Base-by-base conservation (phyloP, 2,888 invertebrate species). In the Philaethria dido region DNA sequence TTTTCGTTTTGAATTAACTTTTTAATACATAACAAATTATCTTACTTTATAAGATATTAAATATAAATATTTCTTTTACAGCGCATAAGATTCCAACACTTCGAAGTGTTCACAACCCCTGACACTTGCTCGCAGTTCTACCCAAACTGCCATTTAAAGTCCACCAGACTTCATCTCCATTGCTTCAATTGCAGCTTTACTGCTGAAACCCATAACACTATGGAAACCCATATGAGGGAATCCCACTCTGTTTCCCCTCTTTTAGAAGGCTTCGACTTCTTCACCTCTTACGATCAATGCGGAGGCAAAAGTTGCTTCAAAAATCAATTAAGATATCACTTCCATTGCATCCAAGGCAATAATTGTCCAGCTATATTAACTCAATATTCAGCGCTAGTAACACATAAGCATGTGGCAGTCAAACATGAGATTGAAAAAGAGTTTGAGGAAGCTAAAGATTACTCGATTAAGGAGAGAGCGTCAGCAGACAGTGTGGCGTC, bases 151-250 rank as follows among this genome's bases (percentile, higher is more conserved):
- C 94, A 95, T 22, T 94, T 94, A 70, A 87, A 95, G 65, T 88
- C 94, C 74, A 93, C 94, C 4, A 94, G 94, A 72, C 93, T 95
- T 55, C 98, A 98, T 84, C 96, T 95, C 78, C 98, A 98, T 83
- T 98, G 98, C 88, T 95, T 95, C 50, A 96, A 97, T 75, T 98
- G 98, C 82, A 95, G 97, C 80, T 97, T 96, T 78, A 95, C 96
- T 11, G 96, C 97, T 0, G 96, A 97, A 81, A 94, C 95, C 57
- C 95, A 96, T 67, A 95, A 96, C 70, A 94, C 96, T 44, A 94
- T 98, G 76, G 94, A 96, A 69, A 95, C 96, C 76, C 98, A 98
- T 81, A 95, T 97, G 85, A 95, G 96, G 78, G 97, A 98, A 83
- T 97, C 96, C 77, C 98, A 98, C 84, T 96, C 96, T 72, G 95